Evolutionary conservation across 1,140 invertebrate species (phyloP).

Genomic region (Drosophila seguyi): DNA sequence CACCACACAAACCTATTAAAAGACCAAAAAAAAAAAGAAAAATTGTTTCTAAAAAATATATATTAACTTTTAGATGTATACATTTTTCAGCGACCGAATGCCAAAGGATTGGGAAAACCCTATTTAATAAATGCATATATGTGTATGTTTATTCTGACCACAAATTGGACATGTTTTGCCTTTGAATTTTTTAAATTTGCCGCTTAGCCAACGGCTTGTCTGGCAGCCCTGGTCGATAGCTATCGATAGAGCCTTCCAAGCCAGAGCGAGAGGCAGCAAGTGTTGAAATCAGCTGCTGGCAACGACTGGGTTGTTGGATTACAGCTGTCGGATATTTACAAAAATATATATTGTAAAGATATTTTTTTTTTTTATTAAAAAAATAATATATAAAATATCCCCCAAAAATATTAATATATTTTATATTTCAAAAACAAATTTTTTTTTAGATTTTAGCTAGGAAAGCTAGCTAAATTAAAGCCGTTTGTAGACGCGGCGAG

Average conservation of each 20-base stretch:
- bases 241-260: slow-evolving; percentile 36
- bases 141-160: background rate
- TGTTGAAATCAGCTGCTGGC: slow-evolving; percentile 41
- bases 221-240: slow-evolving; percentile 9
- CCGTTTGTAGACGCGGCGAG: too few species aligned
- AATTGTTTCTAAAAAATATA: background rate
- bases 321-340: background rate
- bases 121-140: background rate
- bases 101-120: background rate
- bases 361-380: too few species aligned
- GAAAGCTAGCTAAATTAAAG: too few species aligned
- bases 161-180: background rate
- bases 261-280: slow-evolving; percentile 21
- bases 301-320: slow-evolving; percentile 47
- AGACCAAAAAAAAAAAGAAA: background rate
- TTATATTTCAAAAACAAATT: too few species aligned
- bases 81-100: slow-evolving; percentile 3
- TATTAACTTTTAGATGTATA: background rate
- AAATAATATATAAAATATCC: too few species aligned
- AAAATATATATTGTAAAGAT: too few species aligned
- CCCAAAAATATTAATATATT: too few species aligned
- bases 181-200: background rate
- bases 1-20: background rate
- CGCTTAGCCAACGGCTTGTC: background rate
- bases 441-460: too few species aligned